Evolutionary conservation across 1,140 invertebrate species (phyloP).

Genomic region (Bombus confusus): DNA sequence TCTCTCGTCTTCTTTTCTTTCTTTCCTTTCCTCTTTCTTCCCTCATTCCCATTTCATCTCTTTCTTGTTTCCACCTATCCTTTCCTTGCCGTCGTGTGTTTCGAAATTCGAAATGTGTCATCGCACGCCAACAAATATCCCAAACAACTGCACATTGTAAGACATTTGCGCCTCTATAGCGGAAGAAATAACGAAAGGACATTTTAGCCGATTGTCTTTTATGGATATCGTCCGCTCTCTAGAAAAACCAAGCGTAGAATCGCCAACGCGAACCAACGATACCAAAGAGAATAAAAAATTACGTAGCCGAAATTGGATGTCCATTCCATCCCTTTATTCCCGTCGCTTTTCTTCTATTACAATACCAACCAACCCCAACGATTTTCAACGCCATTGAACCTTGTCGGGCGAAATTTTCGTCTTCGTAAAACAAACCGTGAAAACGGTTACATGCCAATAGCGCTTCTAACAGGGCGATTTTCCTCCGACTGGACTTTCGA

Average conservation of each 20-base stretch:
- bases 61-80: background rate
- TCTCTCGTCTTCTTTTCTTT: too few species aligned
- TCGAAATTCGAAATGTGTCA: background rate
- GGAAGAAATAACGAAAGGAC: background rate
- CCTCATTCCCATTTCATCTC: background rate
- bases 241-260: background rate
- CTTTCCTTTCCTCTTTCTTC: background rate
- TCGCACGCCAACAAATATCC: background rate
- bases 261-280: background rate
- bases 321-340: background rate
- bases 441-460: background rate
- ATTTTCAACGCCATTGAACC: background rate
- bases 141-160: background rate
- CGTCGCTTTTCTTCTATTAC: background rate
- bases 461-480: background rate
- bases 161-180: background rate
- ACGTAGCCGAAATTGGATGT: background rate
- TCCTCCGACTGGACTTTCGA: background rate
- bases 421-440: background rate
- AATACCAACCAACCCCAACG: background rate
- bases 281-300: background rate
- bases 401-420: background rate
- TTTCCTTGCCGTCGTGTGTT: background rate
- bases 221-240: background rate
- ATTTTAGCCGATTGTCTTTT: background rate